Percentiles rank a stretch among this genome's conserved stretches.
Conservation (phyloP, 1,140 invertebrate genomes). For the Papilio polytes region DNA sequence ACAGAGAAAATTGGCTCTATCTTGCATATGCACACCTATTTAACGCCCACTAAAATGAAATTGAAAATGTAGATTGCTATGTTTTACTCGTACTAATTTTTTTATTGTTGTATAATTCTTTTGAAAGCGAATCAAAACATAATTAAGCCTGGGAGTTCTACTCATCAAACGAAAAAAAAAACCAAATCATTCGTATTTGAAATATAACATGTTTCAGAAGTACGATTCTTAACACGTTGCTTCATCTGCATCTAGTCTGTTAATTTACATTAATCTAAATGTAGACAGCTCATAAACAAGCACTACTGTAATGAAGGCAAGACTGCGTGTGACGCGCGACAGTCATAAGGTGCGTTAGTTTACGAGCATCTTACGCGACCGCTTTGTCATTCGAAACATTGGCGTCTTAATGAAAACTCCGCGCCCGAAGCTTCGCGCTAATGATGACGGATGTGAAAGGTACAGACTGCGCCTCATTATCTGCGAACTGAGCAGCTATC, state of each 20-base stretch:
- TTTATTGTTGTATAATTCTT: no score
- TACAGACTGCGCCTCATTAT: slow-evolving; percentile 75
- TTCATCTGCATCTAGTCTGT: background rate
- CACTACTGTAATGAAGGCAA: slow-evolving; percentile 33
- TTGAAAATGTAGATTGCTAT: background rate
- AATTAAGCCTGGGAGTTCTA: no score
- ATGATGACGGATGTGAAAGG: slow-evolving; percentile 80
- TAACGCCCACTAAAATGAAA: background rate
- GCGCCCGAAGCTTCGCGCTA: slow-evolving; percentile 65
- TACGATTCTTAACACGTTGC: background rate
- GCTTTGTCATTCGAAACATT: slow-evolving; percentile 72
- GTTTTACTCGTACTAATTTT: background rate
- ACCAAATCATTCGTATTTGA: no score
- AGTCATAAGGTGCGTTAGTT: slow-evolving; percentile 50
- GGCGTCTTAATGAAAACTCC: slow-evolving; percentile 75
- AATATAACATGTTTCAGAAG: no score
- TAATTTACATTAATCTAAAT: background rate
- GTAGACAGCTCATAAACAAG: slow-evolving; percentile 16
- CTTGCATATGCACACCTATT: background rate
- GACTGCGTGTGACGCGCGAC: slow-evolving; percentile 16
- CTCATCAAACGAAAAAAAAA: no score
- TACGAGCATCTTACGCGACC: slow-evolving; percentile 40
- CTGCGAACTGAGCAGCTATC: slow-evolving; percentile 64
- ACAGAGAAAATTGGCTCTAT: slow-evolving; percentile 23
- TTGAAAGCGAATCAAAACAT: no score